Evolutionary conservation across 2,888 invertebrate genomes (phyloP), one percentile per base, ranked within the genome.

Genomic region (Xestia c-nigrum): DNA sequence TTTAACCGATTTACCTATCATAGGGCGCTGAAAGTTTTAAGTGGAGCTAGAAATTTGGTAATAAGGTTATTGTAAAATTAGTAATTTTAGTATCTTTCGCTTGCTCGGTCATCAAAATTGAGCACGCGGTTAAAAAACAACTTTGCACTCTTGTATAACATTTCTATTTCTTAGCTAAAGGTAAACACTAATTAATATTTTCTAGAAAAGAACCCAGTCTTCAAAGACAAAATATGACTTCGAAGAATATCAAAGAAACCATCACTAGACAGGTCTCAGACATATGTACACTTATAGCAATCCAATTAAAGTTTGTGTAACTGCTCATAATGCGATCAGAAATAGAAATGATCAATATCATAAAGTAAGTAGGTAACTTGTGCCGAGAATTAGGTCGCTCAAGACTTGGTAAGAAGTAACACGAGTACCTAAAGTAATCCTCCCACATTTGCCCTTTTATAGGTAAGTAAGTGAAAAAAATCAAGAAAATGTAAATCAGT

Each of bases 271-370:
- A 31, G 47, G 5, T 75, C 59, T 38, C 1, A 38, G 61, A 74
- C 70, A 68, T 52, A 71, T 72, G 24, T 43, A n/a, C 52, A 47
- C 55, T 6, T 74, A 69, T 16, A 16, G 31, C 47, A 72, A 81
- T 81, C 81, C 65, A 69, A 81, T 81, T 76, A 81, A 63, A 50
- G 31, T 31, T 72, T 19, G 59, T 57, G 24, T 31, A 76, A 72
- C 46, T 68, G 31, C 16, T 70, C 24, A 59, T 75, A 71, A 43
- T 59, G 38, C 46, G 67, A 76, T 76, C 81, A 71, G 63, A 83
- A 78, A 78, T 73, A 74, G 83, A 59, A 59, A 59, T 64, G 63
- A 71, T 82, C 78, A 52, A 81, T 81, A 52, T 52, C n/a, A 52
- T 69, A 6, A 50, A 74, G 43, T 43, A 43, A 40, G 40, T 40